A percentile compares a stretch with the other conserved stretches of the same genome.
Evolutionary conservation across 2,888 invertebrate genomes (phyloP).

Genomic region (Sipha maydis): DNA sequence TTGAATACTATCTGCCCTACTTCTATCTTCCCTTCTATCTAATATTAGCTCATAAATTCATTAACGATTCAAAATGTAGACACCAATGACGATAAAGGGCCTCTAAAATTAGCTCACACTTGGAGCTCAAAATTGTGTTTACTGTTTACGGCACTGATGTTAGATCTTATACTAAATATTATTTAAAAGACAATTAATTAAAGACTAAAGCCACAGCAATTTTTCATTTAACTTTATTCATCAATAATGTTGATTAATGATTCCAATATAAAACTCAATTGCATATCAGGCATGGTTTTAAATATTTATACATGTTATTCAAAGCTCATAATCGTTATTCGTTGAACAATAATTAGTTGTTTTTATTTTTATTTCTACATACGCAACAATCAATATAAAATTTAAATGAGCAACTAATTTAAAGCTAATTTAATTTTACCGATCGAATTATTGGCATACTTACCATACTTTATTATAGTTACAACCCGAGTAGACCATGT

Average conservation of each 20-base stretch:
- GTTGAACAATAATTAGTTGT: background rate
- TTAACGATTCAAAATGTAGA: too few relatives aligned
- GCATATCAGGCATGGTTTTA: background rate
- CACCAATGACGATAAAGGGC: too few relatives aligned
- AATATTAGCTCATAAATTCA: too few relatives aligned
- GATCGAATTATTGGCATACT: background rate
- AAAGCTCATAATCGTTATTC: background rate
- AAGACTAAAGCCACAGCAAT: background rate
- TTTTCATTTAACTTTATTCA: conserved; percentile 1
- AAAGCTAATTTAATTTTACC: background rate
- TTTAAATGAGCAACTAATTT: background rate
- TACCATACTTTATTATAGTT: background rate
- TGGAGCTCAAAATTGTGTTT: too few relatives aligned
- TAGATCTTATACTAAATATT: background rate
- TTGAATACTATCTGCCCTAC: too few relatives aligned
- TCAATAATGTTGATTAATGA: conserved; percentile 21
- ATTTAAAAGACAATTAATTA: background rate
- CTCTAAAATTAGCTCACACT: too few relatives aligned
- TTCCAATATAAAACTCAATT: conserved; percentile 11
- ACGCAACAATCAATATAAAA: background rate
- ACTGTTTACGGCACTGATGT: background rate
- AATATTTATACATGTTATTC: background rate
- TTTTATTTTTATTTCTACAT: background rate
- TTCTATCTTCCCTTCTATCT: too few relatives aligned
- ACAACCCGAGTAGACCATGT: background rate